Evolutionary conservation across 2,797 vertebrate genomes (phyloP), one percentile per base, ranked within the genome.

Genomic region (Podargus strigoides): DNA sequence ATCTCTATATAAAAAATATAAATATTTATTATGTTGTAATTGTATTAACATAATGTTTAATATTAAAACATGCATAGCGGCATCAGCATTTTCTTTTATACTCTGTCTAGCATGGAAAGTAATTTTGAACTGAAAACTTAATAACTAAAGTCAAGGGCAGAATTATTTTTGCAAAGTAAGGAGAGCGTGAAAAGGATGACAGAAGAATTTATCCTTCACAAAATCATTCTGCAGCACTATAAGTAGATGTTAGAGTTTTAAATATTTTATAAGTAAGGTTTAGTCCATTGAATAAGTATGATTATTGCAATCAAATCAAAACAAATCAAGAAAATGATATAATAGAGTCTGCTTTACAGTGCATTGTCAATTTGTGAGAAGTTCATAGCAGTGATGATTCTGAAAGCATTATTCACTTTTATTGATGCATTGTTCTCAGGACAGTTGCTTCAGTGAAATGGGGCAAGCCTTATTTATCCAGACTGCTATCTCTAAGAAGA

Each of bases 11-110:
- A 94, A 91, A 42, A 85, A 85, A 87, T 79, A 96, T 96, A 93
- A 96, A 97, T 97, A 96, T 97, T 96, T 96, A 97, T 96, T 92
- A 96, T 59, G 70, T 44, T 67, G 66, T 47, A 56, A 46, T 58
- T 95, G 76, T 70, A 94, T 93, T 93, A 97, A 56, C 83, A 86
- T 77, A 11, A 77, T 73, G 75, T 85, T 62, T 70, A 95, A 85
- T 46, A 78, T 78, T 89, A 83, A 78, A 95, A 59, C 68, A 87
- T 7, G 81, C 87, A 88, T 52, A 80, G 93, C 92, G 92, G 85
- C 41, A 73, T 97, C 91, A 97, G 88, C 88, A 50, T 80, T 94
- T 94, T 96, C 76, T 93, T 92, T 95, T 72, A 36, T 68, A 87
- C 41, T 91, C 44, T 58, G 52, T 52, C 59, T 87, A 84, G 74